Evolutionary conservation across 2,888 invertebrate genomes (phyloP), one percentile per base, ranked within the genome.

Genomic region (Emesis furor): DNA sequence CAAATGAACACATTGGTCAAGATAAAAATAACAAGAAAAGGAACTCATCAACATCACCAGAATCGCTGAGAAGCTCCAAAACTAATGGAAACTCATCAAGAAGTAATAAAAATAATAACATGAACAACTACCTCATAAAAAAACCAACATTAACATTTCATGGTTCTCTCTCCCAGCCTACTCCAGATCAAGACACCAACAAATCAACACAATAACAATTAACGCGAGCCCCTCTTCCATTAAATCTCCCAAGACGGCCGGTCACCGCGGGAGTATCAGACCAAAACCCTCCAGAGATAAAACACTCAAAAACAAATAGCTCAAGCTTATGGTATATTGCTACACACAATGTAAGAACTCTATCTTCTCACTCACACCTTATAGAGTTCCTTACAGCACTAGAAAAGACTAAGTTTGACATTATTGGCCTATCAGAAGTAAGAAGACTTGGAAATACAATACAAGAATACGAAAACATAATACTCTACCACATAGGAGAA

Each of bases 311-410:
- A 24, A 24, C 24, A 24, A 51, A 51, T n/a, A 51, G n/a, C 5
- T 51, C n/a, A 51, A 51, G 1, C 1, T 51, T n/a, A 51, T 51
- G 5, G 2, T 51, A 10, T 51, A 51, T 51, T 68, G 76, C 59
- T 67, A 80, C 80, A 42, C 62, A 72, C 73, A 79, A 75, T 51
- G 68, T 75, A 78, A 78, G 73, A 78, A 72, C 73, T 76, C 82
- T 51, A 51, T 51, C 46, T 5, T n/a, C 46, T 51, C 46, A 51
- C n/a, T n/a, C 46, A n/a, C 46, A 10, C 46, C 46, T 51, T 12
- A 12, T 42, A 10, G 42, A 42, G 42, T 12, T 42, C 10, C 42
- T 42, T 1, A 3, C 10, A 10, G 42, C 42, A 42, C 42, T 42
- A 12, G 42, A 42, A 42, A 42, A 42, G 10, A 5, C 10, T n/a